Evolutionary conservation across 37 sponge, comb jelly and placozoan genomes (phyloP), one percentile per base, ranked within the genome.

Genomic region (Beroe forskalii): DNA sequence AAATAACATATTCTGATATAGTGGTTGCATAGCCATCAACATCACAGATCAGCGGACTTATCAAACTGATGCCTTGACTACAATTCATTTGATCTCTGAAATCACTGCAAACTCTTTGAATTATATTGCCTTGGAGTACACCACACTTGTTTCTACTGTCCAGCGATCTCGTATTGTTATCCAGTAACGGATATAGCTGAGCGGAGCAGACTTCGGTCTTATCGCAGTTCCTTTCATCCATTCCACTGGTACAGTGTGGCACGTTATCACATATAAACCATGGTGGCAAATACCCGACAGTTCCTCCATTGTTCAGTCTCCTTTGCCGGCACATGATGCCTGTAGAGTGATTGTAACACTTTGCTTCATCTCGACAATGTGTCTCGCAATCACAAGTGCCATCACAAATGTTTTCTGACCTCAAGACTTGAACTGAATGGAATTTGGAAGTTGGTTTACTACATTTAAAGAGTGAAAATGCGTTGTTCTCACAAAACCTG

Each of bases 21-120:
- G 17, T 69, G 2, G 72, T 69, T 33, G 39, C 37, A 17, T 35
- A 69, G 32, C 72, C 72, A 69, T 69, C 32, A 19, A 69, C 32
- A 3, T 69, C 32, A 36, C 72, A 69, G 32, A 19, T 69, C 28
- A 69, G 32, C 28, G 72, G 33, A 33, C 12, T 17, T n/a, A n/a
- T n/a, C 6, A 69, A 1, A 2, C 36, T 69, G 2, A 1, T 32
- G 32, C 19, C 12, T 33, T 69, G 19, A 14, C 37, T 69, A 32
- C 72, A 69, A 37, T 69, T 69, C 17, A 69, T 69, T 69, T 69
- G 72, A 69, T 69, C 72, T 48, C 12, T 48, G 12, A 48, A 48
- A 12, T 48, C 55, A 12, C 12, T 17, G 12, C 55, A 48, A 6
- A 48, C 55, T 12, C 6, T 48, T n/a, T n/a, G n/a, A 48, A 12